phyloP scores from a whole-genome alignment of 2,888 invertebrate species.

The Lepidonotus clava region DNA sequence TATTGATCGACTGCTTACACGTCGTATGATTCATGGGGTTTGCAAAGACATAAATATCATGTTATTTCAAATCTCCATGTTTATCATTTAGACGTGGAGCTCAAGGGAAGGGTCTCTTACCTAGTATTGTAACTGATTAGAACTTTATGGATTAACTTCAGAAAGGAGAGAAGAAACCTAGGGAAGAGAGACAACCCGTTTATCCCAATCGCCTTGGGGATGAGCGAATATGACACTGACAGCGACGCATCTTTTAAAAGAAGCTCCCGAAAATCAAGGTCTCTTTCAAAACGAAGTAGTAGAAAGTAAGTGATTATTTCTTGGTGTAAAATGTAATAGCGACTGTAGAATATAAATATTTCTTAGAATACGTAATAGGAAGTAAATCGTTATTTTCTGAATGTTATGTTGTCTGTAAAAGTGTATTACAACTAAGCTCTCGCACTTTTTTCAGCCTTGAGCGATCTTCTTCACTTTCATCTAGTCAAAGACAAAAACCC shows the following conservation, averaged over 20 bases:
- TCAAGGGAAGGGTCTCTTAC: no score
- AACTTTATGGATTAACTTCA: neutral
- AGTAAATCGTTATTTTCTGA: no score
- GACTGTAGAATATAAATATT: neutral
- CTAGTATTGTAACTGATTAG: neutral
- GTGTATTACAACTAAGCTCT: no score
- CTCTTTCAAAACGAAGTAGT: neutral
- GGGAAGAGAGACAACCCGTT: slow-evolving; percentile 28
- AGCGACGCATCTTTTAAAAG: neutral
- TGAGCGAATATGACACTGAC: slow-evolving; percentile 45
- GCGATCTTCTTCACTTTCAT: neutral
- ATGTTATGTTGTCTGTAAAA: no score
- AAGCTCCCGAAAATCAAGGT: neutral
- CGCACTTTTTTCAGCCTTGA: neutral
- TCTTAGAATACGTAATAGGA: neutral
- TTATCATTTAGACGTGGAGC: no score
- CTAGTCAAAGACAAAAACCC: neutral
- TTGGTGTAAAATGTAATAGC: neutral
- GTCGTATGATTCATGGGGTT: no score
- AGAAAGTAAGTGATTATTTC: neutral
- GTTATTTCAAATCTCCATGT: no score
- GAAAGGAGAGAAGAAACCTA: neutral
- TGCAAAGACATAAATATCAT: no score
- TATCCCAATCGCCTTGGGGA: slow-evolving; percentile 13
- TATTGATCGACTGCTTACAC: no score